Evolutionary conservation across 2,888 invertebrate species (phyloP).

Genomic region (Cremastinae sp.): DNA sequence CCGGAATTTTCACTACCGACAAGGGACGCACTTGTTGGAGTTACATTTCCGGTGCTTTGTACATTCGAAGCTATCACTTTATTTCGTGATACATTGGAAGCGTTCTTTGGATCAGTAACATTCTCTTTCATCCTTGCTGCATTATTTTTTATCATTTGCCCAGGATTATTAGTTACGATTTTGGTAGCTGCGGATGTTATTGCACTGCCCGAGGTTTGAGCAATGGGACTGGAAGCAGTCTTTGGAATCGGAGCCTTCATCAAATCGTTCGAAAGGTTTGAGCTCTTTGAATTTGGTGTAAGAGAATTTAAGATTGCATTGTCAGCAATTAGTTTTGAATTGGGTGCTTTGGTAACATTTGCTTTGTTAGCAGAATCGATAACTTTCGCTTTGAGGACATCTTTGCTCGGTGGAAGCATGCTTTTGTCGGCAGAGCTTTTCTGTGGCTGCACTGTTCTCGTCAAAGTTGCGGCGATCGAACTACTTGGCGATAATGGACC

Average conservation of each 20-base stretch:
- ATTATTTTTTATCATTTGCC: slow-evolving; percentile 4
- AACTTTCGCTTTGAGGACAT: slow-evolving; percentile 26
- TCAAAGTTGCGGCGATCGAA: slow-evolving; percentile 37
- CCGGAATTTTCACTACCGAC: slow-evolving; percentile 11
- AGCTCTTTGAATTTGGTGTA: not conserved
- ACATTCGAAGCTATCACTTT: not conserved
- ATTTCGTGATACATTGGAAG: slow-evolving; percentile 2
- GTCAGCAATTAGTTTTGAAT: slow-evolving; percentile 26
- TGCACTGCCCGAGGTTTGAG: not conserved
- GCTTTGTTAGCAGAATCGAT: not conserved
- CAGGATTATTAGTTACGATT: not conserved
- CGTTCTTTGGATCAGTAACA: not conserved
- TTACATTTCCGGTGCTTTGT: not conserved
- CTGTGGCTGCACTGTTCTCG: not conserved
- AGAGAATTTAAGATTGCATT: slow-evolving; percentile 8
- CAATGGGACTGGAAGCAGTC: not conserved
- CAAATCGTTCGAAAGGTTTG: slow-evolving; percentile 2
- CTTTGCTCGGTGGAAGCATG: slow-evolving; percentile 32
- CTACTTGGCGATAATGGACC: slow-evolving; percentile 62
- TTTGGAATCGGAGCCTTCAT: slow-evolving; percentile 26
- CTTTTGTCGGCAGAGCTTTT: not conserved
- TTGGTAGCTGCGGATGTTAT: not conserved
- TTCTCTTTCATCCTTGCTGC: not conserved
- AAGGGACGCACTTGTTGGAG: not conserved
- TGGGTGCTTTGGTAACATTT: slow-evolving; percentile 26